A percentile compares a stretch with the other conserved stretches of the same genome.
These are phyloP conservation scores for Mastacembelus armatus DNA, from an alignment of 2,797 vertebrate species.

Conservation along the genomic window DNA sequence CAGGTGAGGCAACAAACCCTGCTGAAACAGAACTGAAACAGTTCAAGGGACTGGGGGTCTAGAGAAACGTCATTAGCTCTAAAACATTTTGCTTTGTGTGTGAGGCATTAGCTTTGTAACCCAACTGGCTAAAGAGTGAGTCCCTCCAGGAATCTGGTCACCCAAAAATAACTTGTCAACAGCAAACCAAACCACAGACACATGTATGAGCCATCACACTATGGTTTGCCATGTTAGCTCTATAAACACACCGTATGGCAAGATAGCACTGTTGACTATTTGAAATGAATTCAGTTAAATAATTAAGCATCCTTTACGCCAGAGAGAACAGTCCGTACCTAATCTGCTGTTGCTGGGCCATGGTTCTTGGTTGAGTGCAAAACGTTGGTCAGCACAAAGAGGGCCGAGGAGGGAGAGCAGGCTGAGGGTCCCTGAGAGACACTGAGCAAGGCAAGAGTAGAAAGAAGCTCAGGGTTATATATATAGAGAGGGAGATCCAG, in stretches of 20 bases:
- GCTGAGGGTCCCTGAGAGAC: slow-evolving; percentile 69
- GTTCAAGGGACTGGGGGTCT: background rate
- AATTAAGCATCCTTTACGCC: slow-evolving; percentile 1
- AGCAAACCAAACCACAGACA: slow-evolving; percentile 28
- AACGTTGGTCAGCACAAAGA: slow-evolving; percentile 37
- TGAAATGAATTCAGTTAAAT: background rate
- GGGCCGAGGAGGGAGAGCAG: slow-evolving; percentile 62
- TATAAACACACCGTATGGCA: background rate
- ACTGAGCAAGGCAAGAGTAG: slow-evolving; percentile 70
- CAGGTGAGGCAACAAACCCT: background rate
- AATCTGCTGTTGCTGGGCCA: slow-evolving; percentile 78
- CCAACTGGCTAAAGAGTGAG: background rate
- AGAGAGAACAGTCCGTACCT: slow-evolving; percentile 59
- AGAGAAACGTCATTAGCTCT: background rate
- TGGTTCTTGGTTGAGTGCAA: slow-evolving; percentile 53
- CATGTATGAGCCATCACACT: background rate
- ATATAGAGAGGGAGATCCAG: slow-evolving; percentile 54
- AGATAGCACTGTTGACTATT: background rate
- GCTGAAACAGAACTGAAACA: background rate
- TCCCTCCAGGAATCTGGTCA: slow-evolving; percentile 13
- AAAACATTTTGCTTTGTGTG: background rate
- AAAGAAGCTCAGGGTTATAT: slow-evolving; percentile 58
- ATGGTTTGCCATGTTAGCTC: background rate
- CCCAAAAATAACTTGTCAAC: slow-evolving; percentile 60
- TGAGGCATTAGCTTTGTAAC: slow-evolving; percentile 14